Evolutionary conservation across 2,797 vertebrate species (phyloP).

Genomic region (Euthynnus affinis): DNA sequence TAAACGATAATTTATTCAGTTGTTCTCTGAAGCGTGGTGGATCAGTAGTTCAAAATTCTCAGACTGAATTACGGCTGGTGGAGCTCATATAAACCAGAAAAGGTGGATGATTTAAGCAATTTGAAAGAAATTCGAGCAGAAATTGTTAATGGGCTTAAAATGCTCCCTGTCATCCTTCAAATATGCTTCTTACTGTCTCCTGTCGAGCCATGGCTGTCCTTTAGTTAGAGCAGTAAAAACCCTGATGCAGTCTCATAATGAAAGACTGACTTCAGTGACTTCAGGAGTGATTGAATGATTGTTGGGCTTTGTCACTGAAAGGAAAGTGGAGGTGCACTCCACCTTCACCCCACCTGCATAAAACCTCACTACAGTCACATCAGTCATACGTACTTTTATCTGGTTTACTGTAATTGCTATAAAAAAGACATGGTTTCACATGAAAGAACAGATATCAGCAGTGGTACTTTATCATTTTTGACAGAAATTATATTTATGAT

Average conservation of each 20-base stretch:
- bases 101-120: constrained; percentile 36
- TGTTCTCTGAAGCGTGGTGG: constrained; percentile 4
- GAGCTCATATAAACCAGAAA: constrained; percentile 15
- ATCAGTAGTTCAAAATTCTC: constrained; percentile 16
- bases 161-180: constrained; percentile 32
- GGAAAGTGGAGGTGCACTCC: constrained; percentile 9
- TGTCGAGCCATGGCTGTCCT: constrained; percentile 24
- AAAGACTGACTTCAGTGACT: constrained; percentile 37
- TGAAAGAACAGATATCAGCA: background rate
- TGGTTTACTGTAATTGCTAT: background rate
- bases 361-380: background rate
- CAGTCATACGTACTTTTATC: background rate
- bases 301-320: constrained; percentile 2
- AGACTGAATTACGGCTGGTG: constrained; percentile 11
- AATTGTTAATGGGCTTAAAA: constrained; percentile 49
- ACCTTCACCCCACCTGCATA: background rate
- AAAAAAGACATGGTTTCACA: background rate
- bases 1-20: background rate
- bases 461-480: background rate
- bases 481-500: background rate
- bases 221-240: constrained; percentile 6
- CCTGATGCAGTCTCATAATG: constrained; percentile 4
- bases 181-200: constrained; percentile 22
- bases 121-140: constrained; percentile 37
- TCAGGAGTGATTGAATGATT: constrained; percentile 26